Evolutionary conservation across 64 coral and sea anemone species (phyloP).

Genomic region (Orbicella faveolata): DNA sequence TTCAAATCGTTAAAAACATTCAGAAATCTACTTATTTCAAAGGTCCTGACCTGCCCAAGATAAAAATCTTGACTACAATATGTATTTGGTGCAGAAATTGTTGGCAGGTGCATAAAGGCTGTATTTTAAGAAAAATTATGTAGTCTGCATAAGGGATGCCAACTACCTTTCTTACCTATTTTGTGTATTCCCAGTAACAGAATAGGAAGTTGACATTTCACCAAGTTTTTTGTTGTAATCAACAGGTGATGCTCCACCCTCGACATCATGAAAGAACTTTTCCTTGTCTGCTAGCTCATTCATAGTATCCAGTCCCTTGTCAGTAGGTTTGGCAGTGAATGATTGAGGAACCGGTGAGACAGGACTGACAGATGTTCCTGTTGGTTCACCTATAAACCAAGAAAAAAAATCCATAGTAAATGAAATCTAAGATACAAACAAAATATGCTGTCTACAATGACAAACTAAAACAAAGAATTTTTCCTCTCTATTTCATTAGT

Average conservation of each 20-base stretch:
- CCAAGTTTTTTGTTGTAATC: constrained; percentile 80
- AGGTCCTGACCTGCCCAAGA: no score
- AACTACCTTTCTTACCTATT: constrained; percentile 36
- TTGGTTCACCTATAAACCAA: constrained; percentile 25
- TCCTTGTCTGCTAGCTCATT: constrained; percentile 85
- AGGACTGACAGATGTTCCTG: constrained; percentile 11
- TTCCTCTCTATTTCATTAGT: no score
- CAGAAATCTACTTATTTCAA: no score
- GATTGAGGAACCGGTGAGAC: constrained; percentile 11
- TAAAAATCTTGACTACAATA: no score
- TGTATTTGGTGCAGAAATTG: no score
- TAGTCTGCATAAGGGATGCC: neutral
- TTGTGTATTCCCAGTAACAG: constrained; percentile 20
- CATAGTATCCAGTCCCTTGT: constrained; percentile 62
- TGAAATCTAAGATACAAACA: neutral
- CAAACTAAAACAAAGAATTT: no score
- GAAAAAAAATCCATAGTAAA: neutral
- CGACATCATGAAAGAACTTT: constrained; percentile 74
- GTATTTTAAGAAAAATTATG: no score
- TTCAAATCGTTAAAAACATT: no score
- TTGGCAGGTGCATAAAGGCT: no score
- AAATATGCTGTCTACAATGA: no score
- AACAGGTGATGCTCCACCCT: constrained; percentile 47
- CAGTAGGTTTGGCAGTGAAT: constrained; percentile 1
- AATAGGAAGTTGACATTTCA: constrained; percentile 70